A percentile compares a stretch with the other conserved stretches of the same genome.
Conservation (phyloP, 1,140 invertebrate genomes). For the Melipona quadrifasciata region DNA sequence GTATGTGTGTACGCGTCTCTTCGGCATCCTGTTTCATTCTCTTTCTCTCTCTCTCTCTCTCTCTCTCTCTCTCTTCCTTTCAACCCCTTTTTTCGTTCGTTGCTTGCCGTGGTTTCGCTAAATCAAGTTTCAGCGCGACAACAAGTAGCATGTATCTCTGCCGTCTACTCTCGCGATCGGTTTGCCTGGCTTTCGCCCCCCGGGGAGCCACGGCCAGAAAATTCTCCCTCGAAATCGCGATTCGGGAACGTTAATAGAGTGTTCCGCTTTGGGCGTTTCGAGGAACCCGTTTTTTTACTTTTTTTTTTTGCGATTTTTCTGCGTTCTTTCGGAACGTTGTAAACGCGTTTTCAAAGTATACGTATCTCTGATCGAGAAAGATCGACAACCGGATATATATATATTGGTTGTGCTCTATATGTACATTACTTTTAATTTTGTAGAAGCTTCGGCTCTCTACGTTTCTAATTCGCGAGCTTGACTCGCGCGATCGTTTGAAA, state of each 20-base stretch:
- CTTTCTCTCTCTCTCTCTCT: constrained; percentile 19
- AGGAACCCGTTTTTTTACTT: not conserved
- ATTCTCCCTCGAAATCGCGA: not conserved
- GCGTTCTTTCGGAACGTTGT: not conserved
- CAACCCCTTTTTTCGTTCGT: not conserved
- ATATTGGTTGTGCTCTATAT: not conserved
- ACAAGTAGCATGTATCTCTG: not conserved
- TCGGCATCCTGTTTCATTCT: not conserved
- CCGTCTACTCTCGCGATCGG: constrained; percentile 10
- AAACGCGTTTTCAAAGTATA: not conserved
- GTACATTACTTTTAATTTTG: not conserved
- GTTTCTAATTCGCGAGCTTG: not conserved
- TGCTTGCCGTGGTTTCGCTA: constrained; percentile 4
- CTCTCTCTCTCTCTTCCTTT: not conserved
- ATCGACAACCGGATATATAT: not conserved
- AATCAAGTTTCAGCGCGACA: constrained; percentile 29
- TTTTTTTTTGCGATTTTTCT: too few relatives aligned
- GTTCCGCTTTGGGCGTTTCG: not conserved
- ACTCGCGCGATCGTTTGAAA: not conserved
- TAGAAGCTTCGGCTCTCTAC: not conserved
- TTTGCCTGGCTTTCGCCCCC: not conserved
- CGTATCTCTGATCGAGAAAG: not conserved
- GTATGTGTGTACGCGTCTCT: not conserved
- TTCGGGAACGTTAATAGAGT: not conserved
- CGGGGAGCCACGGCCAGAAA: not conserved